Base-by-base conservation (phyloP, 2,888 invertebrate species). In the Galerucella nymphaeae region DNA sequence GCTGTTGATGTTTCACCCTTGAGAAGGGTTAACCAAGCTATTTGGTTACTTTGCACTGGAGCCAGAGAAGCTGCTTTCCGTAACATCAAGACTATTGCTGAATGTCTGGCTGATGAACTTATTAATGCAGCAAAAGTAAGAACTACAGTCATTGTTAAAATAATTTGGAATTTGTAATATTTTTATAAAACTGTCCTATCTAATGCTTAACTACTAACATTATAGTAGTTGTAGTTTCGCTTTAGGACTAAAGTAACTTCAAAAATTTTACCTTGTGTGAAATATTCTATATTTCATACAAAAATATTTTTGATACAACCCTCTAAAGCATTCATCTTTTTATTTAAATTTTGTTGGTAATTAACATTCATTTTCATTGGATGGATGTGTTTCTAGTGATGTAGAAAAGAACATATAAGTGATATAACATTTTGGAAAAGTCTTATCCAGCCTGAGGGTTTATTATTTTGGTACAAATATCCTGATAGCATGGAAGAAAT, bases 71-170 rank as follows among this genome's bases (percentile, higher is more conserved):
- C 99, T 76, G 96, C 99, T 66, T 99, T 99, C 93, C 93, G 99
- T 85, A 99, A 99, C 90, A 99, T 99, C 87, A 99, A 99, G 89
- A 98, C 98, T 66, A 99, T 99, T 85, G 99, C 99, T 75, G 99
- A 99, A 88, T 99, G 99, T 88, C 91, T 99, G 84, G 99, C 99
- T 86, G 99, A 99, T 91, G 99, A 99, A 88, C 93, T 99, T 72
- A 99, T 99, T 87, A 99, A 99, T 86, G 99, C 99, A 81, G 98
- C 99, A 66, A 99, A 99, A 93, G 94, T 93, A 86, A 70, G 57
- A 41, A 61, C 8, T 58, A 55, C 1, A 42, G 42, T 45, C 14
- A 45, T 45, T 45, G 13, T 14, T 45, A 4, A 14, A 45, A 48
- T 48, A 6, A 6, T 48, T 48, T 48, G 14, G 6, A n/a, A 59